Percentiles rank a stretch among this genome's conserved stretches.
Evolutionary conservation across 2,113 vertebrate genomes (phyloP).

Genomic region (Pelobates fuscus): DNA sequence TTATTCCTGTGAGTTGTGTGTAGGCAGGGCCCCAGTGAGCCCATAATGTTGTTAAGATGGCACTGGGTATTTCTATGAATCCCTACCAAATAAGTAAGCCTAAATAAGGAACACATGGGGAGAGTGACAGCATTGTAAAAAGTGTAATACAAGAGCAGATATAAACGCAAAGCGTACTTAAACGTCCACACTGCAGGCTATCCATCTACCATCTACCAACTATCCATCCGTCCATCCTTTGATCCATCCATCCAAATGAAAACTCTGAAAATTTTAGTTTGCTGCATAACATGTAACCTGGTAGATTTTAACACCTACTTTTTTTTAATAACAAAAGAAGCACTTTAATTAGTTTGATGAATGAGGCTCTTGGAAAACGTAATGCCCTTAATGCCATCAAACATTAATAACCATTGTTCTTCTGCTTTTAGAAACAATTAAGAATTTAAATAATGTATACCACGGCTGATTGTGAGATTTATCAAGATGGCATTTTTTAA

Average conservation of each 20-base stretch:
- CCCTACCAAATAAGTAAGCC: too few relatives aligned
- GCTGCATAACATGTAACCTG: not conserved
- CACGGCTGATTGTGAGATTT: conserved; percentile 34
- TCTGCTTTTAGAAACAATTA: conserved; percentile 44
- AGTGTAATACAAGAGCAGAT: too few relatives aligned
- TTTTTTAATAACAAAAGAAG: conserved; percentile 7
- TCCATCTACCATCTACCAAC: too few relatives aligned
- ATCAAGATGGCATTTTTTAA: conserved; percentile 42
- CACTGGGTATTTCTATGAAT: too few relatives aligned
- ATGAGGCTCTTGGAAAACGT: conserved; percentile 41
- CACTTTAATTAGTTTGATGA: conserved; percentile 44
- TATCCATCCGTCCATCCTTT: too few relatives aligned
- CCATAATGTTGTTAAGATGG: too few relatives aligned
- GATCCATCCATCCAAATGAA: not conserved
- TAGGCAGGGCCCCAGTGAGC: too few relatives aligned
- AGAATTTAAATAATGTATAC: conserved; percentile 45
- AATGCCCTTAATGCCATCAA: conserved; percentile 13
- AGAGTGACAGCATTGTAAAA: too few relatives aligned
- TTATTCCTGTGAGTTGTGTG: too few relatives aligned
- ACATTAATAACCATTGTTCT: conserved; percentile 50
- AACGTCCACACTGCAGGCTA: too few relatives aligned
- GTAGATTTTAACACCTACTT: not conserved
- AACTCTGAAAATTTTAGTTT: not conserved
- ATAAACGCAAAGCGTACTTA: too few relatives aligned
- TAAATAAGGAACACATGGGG: too few relatives aligned